Evolutionary conservation across 2,888 invertebrate genomes (phyloP).

Genomic region (Acrobasis consociella): DNA sequence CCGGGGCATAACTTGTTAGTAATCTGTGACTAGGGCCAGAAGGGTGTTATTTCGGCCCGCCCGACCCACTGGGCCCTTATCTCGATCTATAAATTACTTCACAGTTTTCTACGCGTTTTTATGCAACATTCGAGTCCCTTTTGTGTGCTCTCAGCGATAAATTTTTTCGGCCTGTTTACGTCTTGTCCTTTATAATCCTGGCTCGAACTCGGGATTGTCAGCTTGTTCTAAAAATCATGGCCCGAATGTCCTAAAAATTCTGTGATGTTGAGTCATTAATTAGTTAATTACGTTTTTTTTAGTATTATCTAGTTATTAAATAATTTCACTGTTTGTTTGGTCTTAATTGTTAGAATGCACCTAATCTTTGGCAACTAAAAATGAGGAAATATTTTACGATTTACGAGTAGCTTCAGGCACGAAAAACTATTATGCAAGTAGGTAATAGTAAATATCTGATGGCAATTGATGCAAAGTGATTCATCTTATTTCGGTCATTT

Average conservation of each 20-base stretch:
- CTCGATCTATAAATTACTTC: constrained; percentile 57
- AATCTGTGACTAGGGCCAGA: constrained; percentile 23
- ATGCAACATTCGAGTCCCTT: constrained; percentile 37
- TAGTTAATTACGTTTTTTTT: too few species aligned
- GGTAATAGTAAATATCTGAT: too few species aligned
- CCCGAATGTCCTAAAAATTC: not conserved
- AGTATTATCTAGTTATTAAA: too few species aligned
- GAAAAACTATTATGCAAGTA: too few species aligned
- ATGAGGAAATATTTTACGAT: too few species aligned
- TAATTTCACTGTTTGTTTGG: too few species aligned
- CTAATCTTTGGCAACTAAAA: too few species aligned
- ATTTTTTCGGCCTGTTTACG: constrained; percentile 9
- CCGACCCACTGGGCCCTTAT: constrained; percentile 38
- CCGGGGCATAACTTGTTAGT: constrained; percentile 17
- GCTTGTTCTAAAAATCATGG: not conserved
- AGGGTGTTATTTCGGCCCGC: constrained; percentile 34
- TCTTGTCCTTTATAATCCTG: not conserved
- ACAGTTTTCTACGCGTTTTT: constrained; percentile 46
- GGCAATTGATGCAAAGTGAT: too few species aligned
- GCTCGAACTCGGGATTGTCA: not conserved
- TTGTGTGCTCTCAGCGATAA: constrained; percentile 23
- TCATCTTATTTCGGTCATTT: too few species aligned
- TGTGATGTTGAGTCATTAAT: too few species aligned
- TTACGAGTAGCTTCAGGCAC: too few species aligned
- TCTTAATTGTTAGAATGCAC: too few species aligned